Evolutionary conservation across 2,113 vertebrate genomes (phyloP).

Genomic region (Dicentrarchus labrax): DNA sequence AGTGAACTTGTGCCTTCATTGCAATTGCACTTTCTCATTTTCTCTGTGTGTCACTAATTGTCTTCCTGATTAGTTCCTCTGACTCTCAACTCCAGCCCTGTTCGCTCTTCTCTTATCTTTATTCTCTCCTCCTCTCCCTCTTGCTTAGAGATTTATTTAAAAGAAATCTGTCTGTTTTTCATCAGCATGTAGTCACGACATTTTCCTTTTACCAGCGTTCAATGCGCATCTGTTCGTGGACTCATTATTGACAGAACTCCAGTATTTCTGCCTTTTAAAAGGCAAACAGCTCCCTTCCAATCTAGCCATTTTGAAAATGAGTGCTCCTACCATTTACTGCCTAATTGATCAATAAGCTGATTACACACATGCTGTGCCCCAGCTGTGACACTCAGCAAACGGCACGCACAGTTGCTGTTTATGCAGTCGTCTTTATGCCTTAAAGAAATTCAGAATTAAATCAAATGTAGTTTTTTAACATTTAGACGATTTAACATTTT

Average conservation of each 20-base stretch:
- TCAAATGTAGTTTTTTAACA: background rate
- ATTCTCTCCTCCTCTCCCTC: conserved; percentile 28
- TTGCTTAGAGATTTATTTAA: conserved; percentile 54
- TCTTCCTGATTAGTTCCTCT: conserved; percentile 78
- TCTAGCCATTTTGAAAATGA: conserved; percentile 21
- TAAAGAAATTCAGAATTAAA: conserved; percentile 23
- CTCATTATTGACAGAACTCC: conserved; percentile 56
- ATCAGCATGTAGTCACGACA: conserved; percentile 72
- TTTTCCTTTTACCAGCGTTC: conserved; percentile 58
- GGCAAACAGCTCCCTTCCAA: conserved; percentile 11
- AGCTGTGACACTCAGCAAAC: conserved; percentile 46
- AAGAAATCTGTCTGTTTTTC: conserved; percentile 69
- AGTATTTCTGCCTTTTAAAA: conserved; percentile 15
- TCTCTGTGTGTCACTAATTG: conserved; percentile 74
- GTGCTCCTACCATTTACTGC: conserved; percentile 23
- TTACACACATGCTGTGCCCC: conserved; percentile 52
- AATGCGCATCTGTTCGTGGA: conserved; percentile 60
- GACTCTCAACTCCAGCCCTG: conserved; percentile 57
- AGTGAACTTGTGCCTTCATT: conserved; percentile 80
- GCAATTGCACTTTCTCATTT: conserved; percentile 69
- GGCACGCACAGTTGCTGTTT: conserved; percentile 24
- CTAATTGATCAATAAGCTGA: conserved; percentile 62
- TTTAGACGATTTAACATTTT: no score
- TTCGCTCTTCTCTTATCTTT: conserved; percentile 46
- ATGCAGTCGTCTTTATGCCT: conserved; percentile 19